Conservation (phyloP, 2,113 vertebrate genomes). For the Acanthochromis polyacanthus region DNA sequence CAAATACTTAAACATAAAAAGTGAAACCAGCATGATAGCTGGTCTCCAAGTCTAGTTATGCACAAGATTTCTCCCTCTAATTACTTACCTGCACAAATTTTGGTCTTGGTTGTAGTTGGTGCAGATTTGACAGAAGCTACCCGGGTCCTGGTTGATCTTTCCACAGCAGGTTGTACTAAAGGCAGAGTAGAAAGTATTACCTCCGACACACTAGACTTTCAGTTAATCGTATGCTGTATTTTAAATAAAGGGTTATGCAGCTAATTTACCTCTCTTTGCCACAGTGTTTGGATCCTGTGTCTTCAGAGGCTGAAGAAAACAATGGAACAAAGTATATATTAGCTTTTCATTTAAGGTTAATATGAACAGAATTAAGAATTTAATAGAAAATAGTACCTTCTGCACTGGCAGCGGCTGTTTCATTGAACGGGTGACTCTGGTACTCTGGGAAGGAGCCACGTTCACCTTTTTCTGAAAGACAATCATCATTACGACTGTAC, state of each 20-base stretch:
- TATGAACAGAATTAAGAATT: too few relatives aligned
- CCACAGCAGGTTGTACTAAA: slow-evolving; percentile 50
- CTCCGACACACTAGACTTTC: neutral
- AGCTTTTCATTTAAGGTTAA: neutral
- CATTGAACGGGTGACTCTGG: slow-evolving; percentile 84
- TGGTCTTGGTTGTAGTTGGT: slow-evolving; percentile 24
- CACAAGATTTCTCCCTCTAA: neutral
- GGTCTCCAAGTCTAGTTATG: neutral
- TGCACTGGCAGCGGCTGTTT: slow-evolving; percentile 62
- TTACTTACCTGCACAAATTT: slow-evolving; percentile 63
- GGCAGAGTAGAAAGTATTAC: neutral
- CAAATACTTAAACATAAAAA: slow-evolving; percentile 36
- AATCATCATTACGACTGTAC: neutral
- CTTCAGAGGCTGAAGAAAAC: slow-evolving; percentile 45
- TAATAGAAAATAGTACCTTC: slow-evolving; percentile 50
- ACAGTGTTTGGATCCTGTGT: slow-evolving; percentile 33
- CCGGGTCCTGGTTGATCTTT: slow-evolving; percentile 43
- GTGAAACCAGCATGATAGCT: slow-evolving; percentile 4
- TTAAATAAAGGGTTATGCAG: neutral
- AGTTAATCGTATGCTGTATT: neutral
- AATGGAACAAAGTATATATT: neutral
- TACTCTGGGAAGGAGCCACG: slow-evolving; percentile 14
- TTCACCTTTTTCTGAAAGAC: slow-evolving; percentile 44
- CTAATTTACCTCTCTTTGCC: slow-evolving; percentile 58
- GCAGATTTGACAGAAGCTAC: slow-evolving; percentile 36